Percentiles rank a stretch among this genome's conserved stretches.
Evolutionary conservation across 2,888 invertebrate genomes (phyloP).

Genomic region (Ceramica pisi): DNA sequence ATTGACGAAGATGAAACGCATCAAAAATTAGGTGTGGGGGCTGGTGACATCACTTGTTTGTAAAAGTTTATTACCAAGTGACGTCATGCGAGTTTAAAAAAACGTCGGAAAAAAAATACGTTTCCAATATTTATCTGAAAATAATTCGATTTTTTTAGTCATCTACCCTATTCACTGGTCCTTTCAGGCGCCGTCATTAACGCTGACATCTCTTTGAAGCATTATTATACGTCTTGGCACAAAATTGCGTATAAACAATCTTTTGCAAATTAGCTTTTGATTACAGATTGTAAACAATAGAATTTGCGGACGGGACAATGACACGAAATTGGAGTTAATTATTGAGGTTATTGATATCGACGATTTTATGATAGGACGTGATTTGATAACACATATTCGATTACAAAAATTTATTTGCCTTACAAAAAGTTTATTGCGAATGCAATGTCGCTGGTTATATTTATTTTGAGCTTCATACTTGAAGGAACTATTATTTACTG

Average conservation of each 20-base stretch:
- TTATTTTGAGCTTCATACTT: background rate
- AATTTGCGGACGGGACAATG: constrained; percentile 37
- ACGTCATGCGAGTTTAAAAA: too few species aligned
- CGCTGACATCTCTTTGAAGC: too few species aligned
- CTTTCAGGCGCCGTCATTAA: too few species aligned
- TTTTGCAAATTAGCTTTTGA: constrained; percentile 14
- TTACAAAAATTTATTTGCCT: background rate
- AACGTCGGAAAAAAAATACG: too few species aligned
- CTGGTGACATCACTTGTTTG: too few species aligned
- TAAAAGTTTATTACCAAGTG: too few species aligned
- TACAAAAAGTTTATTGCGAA: background rate
- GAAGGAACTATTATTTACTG: too few species aligned
- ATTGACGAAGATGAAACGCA: too few species aligned
- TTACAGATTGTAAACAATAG: constrained; percentile 39
- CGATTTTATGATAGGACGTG: constrained; percentile 10
- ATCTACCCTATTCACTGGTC: too few species aligned
- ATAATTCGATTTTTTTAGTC: too few species aligned
- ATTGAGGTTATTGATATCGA: constrained; percentile 44
- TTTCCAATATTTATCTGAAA: too few species aligned
- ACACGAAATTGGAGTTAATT: constrained; percentile 27
- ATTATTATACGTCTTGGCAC: constrained; percentile 10
- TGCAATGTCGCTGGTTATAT: background rate
- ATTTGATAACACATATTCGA: constrained; percentile 30
- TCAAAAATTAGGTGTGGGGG: too few species aligned
- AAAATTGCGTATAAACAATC: constrained; percentile 23